These are phyloP conservation scores for Andinoacara biseriatus DNA, from an alignment of 2,113 vertebrate species.

Conservation along the genomic window DNA sequence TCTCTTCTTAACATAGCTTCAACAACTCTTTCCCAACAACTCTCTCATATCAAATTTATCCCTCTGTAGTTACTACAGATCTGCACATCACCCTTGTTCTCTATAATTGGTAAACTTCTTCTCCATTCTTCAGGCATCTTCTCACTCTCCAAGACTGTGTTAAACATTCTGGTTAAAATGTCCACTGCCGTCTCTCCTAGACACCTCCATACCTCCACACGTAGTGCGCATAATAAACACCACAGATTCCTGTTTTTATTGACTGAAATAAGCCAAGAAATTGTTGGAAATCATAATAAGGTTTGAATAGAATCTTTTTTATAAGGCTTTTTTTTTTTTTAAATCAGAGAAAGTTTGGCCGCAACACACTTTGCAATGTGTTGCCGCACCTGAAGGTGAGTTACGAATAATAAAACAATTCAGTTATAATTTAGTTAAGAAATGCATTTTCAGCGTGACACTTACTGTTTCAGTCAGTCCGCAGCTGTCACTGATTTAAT, in stretches of 20 bases:
- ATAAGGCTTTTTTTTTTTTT: neutral
- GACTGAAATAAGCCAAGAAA: neutral
- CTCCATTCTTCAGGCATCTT: neutral
- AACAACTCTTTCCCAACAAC: too few species aligned
- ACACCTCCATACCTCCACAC: neutral
- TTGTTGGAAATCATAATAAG: neutral
- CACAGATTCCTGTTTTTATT: neutral
- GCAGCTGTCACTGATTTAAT: slow-evolving; percentile 1
- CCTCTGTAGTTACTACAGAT: too few species aligned
- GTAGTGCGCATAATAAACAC: neutral
- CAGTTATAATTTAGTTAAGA: neutral
- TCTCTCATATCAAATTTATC: too few species aligned
- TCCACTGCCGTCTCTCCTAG: neutral
- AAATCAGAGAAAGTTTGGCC: neutral
- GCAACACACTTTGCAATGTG: neutral
- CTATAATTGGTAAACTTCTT: neutral
- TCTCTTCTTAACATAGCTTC: too few species aligned
- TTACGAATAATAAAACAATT: neutral
- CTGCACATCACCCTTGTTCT: neutral
- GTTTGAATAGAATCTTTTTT: neutral
- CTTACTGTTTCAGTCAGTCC: slow-evolving; percentile 5
- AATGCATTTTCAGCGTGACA: slow-evolving; percentile 7
- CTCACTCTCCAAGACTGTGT: neutral
- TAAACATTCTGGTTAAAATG: neutral
- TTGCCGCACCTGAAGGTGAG: neutral